Evolutionary conservation across 2,888 invertebrate genomes (phyloP).

Genomic region (Taphrorychus bicolor): DNA sequence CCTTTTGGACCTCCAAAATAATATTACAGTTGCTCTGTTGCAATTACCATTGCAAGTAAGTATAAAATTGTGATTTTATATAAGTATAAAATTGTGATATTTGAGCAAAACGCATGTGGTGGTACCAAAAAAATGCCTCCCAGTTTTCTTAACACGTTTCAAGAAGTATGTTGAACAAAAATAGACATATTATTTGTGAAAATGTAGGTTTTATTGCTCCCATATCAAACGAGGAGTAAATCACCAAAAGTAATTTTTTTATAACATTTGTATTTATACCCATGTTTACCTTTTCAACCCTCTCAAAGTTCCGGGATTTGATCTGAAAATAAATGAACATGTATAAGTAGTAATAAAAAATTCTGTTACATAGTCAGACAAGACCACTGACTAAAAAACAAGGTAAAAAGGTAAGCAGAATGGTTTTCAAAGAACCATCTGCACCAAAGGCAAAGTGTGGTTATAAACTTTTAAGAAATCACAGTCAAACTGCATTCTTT

Average conservation of each 20-base stretch:
- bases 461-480: too few relatives aligned
- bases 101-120: not conserved
- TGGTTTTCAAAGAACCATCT: too few relatives aligned
- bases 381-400: too few relatives aligned
- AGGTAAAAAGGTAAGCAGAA: too few relatives aligned
- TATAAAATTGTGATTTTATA: too few relatives aligned
- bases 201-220: constrained; percentile 1
- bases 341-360: not conserved
- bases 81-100: too few relatives aligned
- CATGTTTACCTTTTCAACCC: constrained; percentile 91
- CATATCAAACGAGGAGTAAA: not conserved
- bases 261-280: not conserved
- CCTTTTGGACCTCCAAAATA: constrained; percentile 31
- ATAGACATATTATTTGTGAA: not conserved
- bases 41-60: too few relatives aligned
- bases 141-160: constrained; percentile 50
- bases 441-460: too few relatives aligned
- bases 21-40: not conserved
- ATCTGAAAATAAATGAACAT: constrained; percentile 72
- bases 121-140: constrained; percentile 56
- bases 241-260: not conserved
- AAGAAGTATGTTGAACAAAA: not conserved
- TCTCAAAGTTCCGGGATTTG: constrained; percentile 96
- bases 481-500: too few relatives aligned
- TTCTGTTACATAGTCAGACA: too few relatives aligned